These are phyloP conservation scores for Entomyzon cyanotis DNA, from an alignment of 2,113 vertebrate species.

Conservation along the genomic window DNA sequence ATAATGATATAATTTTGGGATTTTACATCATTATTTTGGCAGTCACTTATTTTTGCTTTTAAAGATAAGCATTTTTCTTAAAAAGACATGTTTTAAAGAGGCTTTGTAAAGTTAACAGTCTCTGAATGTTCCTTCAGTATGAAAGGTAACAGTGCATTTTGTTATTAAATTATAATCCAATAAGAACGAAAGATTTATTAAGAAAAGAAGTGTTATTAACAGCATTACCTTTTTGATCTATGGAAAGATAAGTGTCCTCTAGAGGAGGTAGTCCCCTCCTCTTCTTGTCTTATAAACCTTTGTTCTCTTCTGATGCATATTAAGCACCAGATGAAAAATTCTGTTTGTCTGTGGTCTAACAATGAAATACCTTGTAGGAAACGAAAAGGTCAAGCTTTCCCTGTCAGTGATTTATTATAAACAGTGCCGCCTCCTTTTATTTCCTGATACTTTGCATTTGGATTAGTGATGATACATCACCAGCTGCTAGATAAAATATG, in stretches of 20 bases:
- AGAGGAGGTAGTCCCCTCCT: constrained; percentile 11
- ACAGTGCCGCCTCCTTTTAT: constrained; percentile 64
- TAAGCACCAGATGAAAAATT: constrained; percentile 73
- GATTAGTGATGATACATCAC: constrained; percentile 63
- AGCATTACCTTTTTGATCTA: constrained; percentile 22
- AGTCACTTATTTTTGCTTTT: not conserved
- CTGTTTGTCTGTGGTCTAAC: constrained; percentile 73
- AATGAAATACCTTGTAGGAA: constrained; percentile 75
- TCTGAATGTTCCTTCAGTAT: not conserved
- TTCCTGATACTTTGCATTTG: constrained; percentile 70
- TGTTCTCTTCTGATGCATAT: constrained; percentile 70
- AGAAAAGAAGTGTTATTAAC: not conserved
- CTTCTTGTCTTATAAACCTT: constrained; percentile 60
- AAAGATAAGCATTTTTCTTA: not conserved
- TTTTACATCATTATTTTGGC: not conserved
- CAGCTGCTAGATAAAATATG: constrained; percentile 73
- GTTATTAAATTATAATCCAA: not conserved
- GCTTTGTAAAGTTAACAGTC: not conserved
- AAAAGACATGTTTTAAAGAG: not conserved
- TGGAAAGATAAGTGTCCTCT: constrained; percentile 35
- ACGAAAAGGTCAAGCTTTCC: constrained; percentile 66
- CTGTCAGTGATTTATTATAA: constrained; percentile 77
- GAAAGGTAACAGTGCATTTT: not conserved
- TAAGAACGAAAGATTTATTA: not conserved
- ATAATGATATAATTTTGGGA: not conserved